phyloP scores from a whole-genome alignment of 2,113 vertebrate genomes.

The Orientallactaga bullata region DNA sequence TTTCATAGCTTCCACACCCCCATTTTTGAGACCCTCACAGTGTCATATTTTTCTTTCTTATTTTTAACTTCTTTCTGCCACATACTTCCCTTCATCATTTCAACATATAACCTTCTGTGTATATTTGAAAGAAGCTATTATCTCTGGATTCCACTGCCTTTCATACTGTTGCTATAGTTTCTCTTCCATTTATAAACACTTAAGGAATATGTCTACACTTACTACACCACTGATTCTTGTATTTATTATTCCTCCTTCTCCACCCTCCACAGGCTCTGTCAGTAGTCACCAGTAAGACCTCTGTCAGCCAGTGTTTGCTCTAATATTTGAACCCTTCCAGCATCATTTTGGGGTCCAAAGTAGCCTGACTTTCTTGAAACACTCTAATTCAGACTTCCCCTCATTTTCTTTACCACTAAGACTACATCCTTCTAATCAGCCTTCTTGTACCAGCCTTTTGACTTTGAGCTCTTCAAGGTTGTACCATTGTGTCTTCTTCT shows the following conservation, averaged over 20 bases:
- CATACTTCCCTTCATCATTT: background rate
- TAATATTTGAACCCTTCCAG: background rate
- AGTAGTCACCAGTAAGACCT: background rate
- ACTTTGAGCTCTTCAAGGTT: background rate
- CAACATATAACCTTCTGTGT: background rate
- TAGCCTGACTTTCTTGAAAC: background rate
- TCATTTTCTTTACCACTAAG: background rate
- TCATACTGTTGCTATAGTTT: background rate
- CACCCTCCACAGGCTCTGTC: too few species aligned
- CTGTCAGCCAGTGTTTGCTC: background rate
- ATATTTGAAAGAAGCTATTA: background rate
- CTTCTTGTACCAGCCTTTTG: background rate
- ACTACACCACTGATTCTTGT: background rate
- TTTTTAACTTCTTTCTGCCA: background rate
- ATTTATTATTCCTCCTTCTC: background rate
- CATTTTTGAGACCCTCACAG: background rate
- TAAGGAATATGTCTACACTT: background rate
- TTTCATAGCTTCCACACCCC: background rate
- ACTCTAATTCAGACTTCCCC: background rate
- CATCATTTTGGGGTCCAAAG: background rate
- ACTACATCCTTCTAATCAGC: background rate
- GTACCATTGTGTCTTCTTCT: background rate
- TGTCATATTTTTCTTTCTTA: background rate
- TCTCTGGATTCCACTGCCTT: background rate
- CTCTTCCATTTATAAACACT: background rate